A percentile compares a stretch with the other conserved stretches of the same genome.
Conservation (phyloP, 1,140 invertebrate genomes). For the Aphelenchoides avenae region DNA sequence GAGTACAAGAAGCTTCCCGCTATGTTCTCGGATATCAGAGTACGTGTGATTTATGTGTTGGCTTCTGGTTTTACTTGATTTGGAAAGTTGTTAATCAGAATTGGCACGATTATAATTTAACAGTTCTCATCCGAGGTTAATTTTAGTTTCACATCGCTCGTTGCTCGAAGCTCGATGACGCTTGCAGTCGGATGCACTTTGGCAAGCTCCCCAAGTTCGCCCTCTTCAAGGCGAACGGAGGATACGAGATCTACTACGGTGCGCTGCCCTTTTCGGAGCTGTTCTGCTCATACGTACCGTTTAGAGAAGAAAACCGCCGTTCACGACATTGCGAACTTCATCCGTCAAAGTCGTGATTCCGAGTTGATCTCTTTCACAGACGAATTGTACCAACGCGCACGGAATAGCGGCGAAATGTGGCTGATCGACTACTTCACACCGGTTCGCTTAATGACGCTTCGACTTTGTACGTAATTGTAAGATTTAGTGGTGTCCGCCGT, state of each 20-base stretch:
- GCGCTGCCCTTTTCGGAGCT: conserved; percentile 33
- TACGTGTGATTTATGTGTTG: neutral
- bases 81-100: conserved; percentile 1
- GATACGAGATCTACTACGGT: conserved; percentile 71
- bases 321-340: conserved; percentile 70
- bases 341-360: conserved; percentile 67
- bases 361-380: conserved; percentile 67
- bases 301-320: conserved; percentile 65
- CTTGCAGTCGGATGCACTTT: conserved; percentile 65
- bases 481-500: conserved; percentile 71
- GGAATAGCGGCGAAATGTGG: conserved; percentile 64
- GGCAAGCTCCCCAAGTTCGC: conserved; percentile 70
- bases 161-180: conserved; percentile 21
- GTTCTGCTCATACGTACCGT: no score
- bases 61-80: neutral
- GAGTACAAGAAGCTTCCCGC: conserved; percentile 13
- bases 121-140: neutral
- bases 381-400: conserved; percentile 62
- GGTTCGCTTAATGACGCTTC: conserved; percentile 26
- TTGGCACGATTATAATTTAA: neutral
- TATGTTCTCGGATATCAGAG: neutral
- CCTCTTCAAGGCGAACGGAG: conserved; percentile 69
- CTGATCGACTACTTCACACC: conserved; percentile 77
- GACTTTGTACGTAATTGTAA: conserved; percentile 54
- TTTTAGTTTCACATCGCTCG: conserved; percentile 14